A percentile compares a stretch with the other conserved stretches of the same genome.
These are phyloP conservation scores for Mormyrus iriodes DNA, from an alignment of 2,113 vertebrate genomes.

Conservation along the genomic window DNA sequence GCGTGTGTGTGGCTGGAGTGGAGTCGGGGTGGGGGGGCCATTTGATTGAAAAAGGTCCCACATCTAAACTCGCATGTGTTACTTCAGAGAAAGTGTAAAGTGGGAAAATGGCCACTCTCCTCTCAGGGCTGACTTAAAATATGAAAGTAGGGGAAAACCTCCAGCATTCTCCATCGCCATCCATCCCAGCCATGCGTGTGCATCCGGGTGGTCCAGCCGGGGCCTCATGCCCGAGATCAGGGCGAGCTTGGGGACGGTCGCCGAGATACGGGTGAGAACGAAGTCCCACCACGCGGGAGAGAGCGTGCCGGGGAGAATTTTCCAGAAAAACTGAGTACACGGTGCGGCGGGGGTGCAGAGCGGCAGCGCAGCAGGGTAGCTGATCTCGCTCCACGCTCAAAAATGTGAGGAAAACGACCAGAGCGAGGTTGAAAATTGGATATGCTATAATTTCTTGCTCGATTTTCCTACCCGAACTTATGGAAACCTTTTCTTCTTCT, in stretches of 20 bases:
- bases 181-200: slow-evolving; percentile 51
- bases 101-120: not conserved
- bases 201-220: not conserved
- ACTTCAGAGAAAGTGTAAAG: not conserved
- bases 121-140: not conserved
- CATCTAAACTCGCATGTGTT: not conserved
- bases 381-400: slow-evolving; percentile 9
- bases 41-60: not conserved
- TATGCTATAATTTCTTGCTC: slow-evolving; percentile 12
- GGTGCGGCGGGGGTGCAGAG: not conserved
- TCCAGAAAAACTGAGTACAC: not conserved
- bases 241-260: not conserved
- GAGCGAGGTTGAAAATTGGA: slow-evolving; percentile 14
- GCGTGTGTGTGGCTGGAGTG: not conserved
- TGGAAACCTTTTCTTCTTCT: not conserved
- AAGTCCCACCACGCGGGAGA: not conserved
- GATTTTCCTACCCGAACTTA: slow-evolving; percentile 19
- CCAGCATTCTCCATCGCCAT: slow-evolving; percentile 31
- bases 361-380: slow-evolving; percentile 11
- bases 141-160: slow-evolving; percentile 25
- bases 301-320: not conserved
- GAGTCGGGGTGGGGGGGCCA: not conserved
- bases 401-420: slow-evolving; percentile 31
- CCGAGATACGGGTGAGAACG: not conserved
- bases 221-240: slow-evolving; percentile 21